Percentiles rank a stretch among this genome's conserved stretches.
These are phyloP conservation scores for Euplagia quadripunctaria DNA, from an alignment of 2,888 invertebrate species.

Conservation along the genomic window DNA sequence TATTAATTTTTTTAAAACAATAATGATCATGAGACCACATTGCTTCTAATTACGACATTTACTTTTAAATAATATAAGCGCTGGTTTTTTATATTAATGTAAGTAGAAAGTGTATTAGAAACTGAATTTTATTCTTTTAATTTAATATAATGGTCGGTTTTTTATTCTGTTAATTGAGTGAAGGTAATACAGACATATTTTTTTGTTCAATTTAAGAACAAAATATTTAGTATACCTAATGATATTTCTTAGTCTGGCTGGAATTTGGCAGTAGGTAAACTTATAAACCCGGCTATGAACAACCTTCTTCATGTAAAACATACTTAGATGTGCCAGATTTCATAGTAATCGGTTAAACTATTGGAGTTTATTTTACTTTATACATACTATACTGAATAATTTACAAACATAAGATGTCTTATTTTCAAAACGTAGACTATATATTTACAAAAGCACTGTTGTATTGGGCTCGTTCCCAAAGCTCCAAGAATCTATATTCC, in stretches of 20 bases:
- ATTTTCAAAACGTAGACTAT: no score
- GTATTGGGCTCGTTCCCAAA: no score
- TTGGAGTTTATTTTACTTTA: no score
- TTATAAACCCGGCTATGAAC: no score
- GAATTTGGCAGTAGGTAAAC: no score
- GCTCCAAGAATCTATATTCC: no score
- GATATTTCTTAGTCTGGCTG: no score
- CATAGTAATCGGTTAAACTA: neutral
- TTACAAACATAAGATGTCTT: no score
- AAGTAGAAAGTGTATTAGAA: constrained; percentile 7
- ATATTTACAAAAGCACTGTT: no score
- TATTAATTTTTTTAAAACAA: neutral
- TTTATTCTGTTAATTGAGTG: neutral
- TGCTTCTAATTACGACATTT: neutral
- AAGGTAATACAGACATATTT: neutral
- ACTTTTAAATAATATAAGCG: neutral
- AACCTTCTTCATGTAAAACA: no score
- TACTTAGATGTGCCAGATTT: neutral
- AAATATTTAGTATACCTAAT: no score
- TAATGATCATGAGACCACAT: neutral
- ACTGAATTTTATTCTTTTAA: constrained; percentile 1
- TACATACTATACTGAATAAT: no score
- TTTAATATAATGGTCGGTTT: neutral
- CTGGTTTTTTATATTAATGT: constrained; percentile 1
- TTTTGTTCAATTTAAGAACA: neutral